Conservation (phyloP, 1,140 invertebrate genomes). For the Thrips palmi region DNA sequence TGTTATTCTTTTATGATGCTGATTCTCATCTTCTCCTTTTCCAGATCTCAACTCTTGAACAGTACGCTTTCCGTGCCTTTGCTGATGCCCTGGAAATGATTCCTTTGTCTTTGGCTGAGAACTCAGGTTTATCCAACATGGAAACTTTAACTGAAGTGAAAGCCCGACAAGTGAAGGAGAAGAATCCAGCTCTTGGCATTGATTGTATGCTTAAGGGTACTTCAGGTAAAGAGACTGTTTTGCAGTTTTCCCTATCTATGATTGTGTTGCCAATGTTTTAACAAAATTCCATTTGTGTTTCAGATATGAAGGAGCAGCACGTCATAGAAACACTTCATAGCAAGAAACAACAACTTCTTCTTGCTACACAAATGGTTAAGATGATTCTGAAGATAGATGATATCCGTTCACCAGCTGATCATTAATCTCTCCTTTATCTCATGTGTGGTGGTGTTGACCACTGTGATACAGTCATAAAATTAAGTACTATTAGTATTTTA, state of each 20-base stretch:
- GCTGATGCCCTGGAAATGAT: constrained; percentile 89
- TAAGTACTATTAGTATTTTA: too few species aligned
- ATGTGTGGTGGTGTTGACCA: too few species aligned
- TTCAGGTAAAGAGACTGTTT: constrained; percentile 36
- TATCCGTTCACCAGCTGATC: constrained; percentile 61
- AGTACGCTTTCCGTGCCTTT: constrained; percentile 93
- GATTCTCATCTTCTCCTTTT: constrained; percentile 3
- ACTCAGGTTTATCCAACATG: constrained; percentile 85
- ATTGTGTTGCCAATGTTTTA: background rate
- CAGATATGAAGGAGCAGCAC: constrained; percentile 91
- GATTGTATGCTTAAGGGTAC: constrained; percentile 85
- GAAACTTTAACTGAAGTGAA: constrained; percentile 86
- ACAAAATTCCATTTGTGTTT: constrained; percentile 20
- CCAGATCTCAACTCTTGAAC: constrained; percentile 77
- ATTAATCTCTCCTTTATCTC: too few species aligned
- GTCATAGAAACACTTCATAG: constrained; percentile 94
- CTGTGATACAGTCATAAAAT: too few species aligned
- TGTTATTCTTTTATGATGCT: constrained; percentile 3
- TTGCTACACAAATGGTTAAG: constrained; percentile 94
- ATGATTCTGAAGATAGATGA: constrained; percentile 99
- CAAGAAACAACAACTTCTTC: constrained; percentile 92
- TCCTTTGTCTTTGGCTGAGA: constrained; percentile 91
- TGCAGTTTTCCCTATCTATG: background rate
- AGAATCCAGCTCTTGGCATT: constrained; percentile 77
- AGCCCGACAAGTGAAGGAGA: constrained; percentile 65